These are phyloP conservation scores for Rhodeus uyekii DNA, from an alignment of 2,797 vertebrate genomes.

Conservation along the genomic window DNA sequence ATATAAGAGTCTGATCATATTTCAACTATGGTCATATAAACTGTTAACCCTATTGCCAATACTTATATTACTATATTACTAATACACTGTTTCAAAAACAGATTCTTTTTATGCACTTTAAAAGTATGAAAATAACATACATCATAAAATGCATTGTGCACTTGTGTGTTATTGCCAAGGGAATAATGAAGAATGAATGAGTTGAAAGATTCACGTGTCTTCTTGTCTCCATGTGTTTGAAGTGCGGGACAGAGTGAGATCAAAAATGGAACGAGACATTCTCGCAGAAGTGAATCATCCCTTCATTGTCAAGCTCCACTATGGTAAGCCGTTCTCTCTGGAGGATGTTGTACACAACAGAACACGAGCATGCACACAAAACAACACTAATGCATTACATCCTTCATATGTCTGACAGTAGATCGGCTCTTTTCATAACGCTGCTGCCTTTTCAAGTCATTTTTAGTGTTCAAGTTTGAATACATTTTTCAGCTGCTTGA, in stretches of 20 bases:
- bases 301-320: conserved; percentile 97
- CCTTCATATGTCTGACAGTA: neutral
- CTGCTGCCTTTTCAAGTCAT: neutral
- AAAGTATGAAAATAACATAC: too few relatives aligned
- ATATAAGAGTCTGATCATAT: neutral
- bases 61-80: too few relatives aligned
- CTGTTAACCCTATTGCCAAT: neutral
- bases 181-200: neutral
- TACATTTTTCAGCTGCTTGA: neutral
- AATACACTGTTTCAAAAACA: neutral
- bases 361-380: neutral
- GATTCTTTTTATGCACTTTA: neutral
- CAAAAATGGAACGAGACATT: conserved; percentile 97
- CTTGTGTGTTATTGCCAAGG: neutral
- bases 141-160: too few relatives aligned
- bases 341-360: neutral
- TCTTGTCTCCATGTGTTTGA: neutral
- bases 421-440: neutral
- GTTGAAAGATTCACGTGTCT: neutral
- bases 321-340: conserved; percentile 76
- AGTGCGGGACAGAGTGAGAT: conserved; percentile 94
- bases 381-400: neutral
- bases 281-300: conserved; percentile 96
- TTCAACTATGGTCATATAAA: neutral
- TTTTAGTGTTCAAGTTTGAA: neutral